A percentile compares a stretch with the other conserved stretches of the same genome.
phyloP scores from a whole-genome alignment of 2,888 invertebrate genomes.

The Drosophila lacicola region DNA sequence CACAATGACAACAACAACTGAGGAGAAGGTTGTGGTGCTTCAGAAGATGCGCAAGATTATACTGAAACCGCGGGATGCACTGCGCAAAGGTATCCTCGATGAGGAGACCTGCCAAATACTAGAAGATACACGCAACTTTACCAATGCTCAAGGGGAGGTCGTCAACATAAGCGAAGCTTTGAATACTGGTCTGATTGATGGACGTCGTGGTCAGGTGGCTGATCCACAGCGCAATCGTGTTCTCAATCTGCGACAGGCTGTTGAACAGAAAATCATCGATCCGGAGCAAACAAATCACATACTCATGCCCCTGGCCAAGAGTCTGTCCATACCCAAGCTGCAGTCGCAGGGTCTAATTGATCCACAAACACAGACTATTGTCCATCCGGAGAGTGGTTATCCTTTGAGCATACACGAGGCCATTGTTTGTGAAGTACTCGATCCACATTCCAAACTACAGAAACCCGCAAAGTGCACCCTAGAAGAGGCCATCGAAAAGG shows the following conservation, averaged over 20 bases:
- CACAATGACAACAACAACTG: constrained; percentile 68
- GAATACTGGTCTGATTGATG: constrained; percentile 89
- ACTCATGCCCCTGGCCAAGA: constrained; percentile 91
- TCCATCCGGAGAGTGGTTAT: constrained; percentile 95
- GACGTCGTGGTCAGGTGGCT: constrained; percentile 90
- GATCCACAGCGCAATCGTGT: constrained; percentile 94
- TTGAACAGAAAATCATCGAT: constrained; percentile 93
- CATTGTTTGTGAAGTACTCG: constrained; percentile 94
- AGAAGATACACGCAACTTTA: constrained; percentile 87
- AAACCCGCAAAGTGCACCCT: constrained; percentile 89
- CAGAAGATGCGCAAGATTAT: constrained; percentile 92
- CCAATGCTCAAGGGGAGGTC: constrained; percentile 87
- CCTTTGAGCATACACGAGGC: constrained; percentile 92
- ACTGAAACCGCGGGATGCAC: constrained; percentile 91
- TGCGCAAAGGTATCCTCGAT: constrained; percentile 92
- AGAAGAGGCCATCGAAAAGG: constrained; percentile 90
- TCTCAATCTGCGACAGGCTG: constrained; percentile 93
- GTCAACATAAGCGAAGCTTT: constrained; percentile 92
- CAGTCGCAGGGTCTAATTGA: constrained; percentile 94
- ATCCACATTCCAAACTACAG: constrained; percentile 91
- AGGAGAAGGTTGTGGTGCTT: constrained; percentile 89
- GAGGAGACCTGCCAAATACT: constrained; percentile 90
- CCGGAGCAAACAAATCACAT: constrained; percentile 91
- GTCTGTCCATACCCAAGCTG: constrained; percentile 93
- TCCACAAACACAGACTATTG: constrained; percentile 89